These are phyloP conservation scores for Pseudochirops cupreus DNA, from an alignment of 2,797 vertebrate genomes.

Conservation along the genomic window DNA sequence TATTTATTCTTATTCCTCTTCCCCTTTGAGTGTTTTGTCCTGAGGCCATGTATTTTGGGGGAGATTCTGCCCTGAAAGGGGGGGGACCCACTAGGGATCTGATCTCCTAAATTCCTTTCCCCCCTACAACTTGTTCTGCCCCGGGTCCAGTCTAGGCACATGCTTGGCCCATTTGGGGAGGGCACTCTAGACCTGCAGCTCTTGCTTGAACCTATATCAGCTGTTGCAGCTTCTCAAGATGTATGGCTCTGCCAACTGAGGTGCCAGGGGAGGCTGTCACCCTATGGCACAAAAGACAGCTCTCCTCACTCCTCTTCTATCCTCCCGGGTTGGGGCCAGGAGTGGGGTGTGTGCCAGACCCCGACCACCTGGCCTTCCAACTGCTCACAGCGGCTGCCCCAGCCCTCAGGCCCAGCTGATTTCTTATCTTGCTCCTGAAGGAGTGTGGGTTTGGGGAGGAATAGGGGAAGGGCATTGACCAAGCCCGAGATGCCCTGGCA, in stretches of 20 bases:
- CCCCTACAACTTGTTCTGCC: not conserved
- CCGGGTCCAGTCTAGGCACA: not conserved
- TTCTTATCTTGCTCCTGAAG: not conserved
- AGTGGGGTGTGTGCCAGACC: constrained; percentile 13
- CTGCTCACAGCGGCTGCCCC: constrained; percentile 44
- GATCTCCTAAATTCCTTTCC: not conserved
- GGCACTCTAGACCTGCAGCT: not conserved
- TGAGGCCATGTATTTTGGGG: not conserved
- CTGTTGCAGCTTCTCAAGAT: constrained; percentile 41
- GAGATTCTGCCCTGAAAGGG: not conserved
- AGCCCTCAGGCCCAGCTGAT: constrained; percentile 2
- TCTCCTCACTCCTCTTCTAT: not conserved
- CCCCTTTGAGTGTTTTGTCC: not conserved
- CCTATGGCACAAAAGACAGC: constrained; percentile 31
- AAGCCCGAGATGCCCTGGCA: not conserved
- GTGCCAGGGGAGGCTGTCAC: constrained; percentile 48
- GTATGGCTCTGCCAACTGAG: constrained; percentile 32
- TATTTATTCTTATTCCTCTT: not conserved
- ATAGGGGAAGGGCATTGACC: not conserved
- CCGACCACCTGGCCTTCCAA: constrained; percentile 60
- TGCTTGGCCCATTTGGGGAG: not conserved
- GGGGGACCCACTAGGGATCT: not conserved
- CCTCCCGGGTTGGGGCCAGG: not conserved
- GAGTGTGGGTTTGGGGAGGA: not conserved
- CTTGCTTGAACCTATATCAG: constrained; percentile 16